Conservation (phyloP, 2,888 invertebrate genomes). For the Argyresthia albistria region DNA sequence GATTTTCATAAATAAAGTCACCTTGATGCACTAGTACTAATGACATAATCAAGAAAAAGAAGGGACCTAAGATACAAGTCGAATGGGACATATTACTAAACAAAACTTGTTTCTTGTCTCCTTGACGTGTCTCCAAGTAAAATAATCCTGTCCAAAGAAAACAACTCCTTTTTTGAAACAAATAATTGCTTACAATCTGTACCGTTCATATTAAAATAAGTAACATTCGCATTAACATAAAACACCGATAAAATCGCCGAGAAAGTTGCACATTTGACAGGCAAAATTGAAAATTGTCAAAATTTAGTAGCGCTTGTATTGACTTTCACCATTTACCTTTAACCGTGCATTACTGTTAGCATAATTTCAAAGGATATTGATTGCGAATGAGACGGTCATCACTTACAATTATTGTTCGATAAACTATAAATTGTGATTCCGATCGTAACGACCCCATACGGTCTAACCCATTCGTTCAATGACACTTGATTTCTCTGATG, state of each 20-base stretch:
- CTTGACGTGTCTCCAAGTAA: neutral
- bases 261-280: neutral
- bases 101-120: neutral
- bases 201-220: neutral
- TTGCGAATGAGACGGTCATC: neutral
- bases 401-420: neutral
- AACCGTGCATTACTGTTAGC: neutral
- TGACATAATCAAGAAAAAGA: too few species aligned
- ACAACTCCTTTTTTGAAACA: neutral
- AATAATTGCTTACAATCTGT: neutral
- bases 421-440: neutral
- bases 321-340: neutral
- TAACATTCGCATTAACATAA: neutral
- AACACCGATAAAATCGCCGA: neutral
- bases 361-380: too few species aligned
- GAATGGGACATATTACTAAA: neutral
- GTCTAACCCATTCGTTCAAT: constrained; percentile 10
- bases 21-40: too few species aligned
- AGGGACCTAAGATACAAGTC: neutral
- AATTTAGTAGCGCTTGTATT: neutral
- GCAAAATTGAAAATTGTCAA: neutral
- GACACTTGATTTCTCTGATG: constrained; percentile 67
- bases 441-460: neutral
- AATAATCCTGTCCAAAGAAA: neutral
- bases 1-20: too few species aligned